phyloP scores from a whole-genome alignment of 1,140 invertebrate species.

The Euschistus heros region DNA sequence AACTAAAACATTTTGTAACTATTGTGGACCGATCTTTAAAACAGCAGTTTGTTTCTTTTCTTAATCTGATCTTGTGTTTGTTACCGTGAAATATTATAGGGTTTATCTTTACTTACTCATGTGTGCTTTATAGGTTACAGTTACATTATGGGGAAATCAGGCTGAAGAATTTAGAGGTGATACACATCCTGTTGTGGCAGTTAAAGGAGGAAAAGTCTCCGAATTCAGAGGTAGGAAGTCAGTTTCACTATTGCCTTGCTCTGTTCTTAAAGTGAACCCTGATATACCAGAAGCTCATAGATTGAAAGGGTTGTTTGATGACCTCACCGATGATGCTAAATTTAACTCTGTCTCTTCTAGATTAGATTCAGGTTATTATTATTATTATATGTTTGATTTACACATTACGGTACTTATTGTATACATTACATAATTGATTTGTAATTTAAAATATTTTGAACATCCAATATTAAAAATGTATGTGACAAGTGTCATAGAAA shows the following conservation, averaged over 20 bases:
- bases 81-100: too few species aligned
- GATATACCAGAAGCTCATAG: constrained; percentile 77
- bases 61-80: too few species aligned
- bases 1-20: too few species aligned
- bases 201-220: constrained; percentile 63
- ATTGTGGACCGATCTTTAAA: constrained; percentile 78
- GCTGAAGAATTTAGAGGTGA: constrained; percentile 74
- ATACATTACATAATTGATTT: too few species aligned
- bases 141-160: constrained; percentile 68
- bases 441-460: too few species aligned
- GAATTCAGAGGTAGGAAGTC: constrained; percentile 64
- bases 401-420: too few species aligned
- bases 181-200: constrained; percentile 65
- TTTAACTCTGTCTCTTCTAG: constrained; percentile 51
- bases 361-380: constrained; percentile 4
- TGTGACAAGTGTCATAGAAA: too few species aligned
- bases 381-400: too few species aligned
- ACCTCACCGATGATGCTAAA: constrained; percentile 44
- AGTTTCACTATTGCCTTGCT: constrained; percentile 45
- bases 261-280: constrained; percentile 68
- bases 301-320: constrained; percentile 83
- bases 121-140: constrained; percentile 39
- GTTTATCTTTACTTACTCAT: too few species aligned
- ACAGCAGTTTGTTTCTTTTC: constrained; percentile 54
- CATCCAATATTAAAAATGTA: too few species aligned